Conservation (phyloP, 1,140 invertebrate genomes). For the Nebria ingens region DNA sequence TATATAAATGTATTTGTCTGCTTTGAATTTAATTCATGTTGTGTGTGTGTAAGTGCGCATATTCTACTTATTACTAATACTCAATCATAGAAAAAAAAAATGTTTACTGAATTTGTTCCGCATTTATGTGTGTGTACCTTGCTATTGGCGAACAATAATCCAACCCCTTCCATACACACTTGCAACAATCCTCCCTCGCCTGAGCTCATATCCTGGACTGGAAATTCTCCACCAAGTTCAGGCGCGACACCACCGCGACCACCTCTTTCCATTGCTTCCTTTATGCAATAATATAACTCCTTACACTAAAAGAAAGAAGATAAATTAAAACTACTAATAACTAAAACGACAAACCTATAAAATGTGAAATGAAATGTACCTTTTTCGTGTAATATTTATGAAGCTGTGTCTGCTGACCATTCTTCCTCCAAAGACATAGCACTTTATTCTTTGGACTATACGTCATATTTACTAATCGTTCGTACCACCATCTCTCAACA, state of each 20-base stretch:
- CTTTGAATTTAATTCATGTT: too few species aligned
- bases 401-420: constrained; percentile 82
- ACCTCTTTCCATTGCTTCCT: constrained; percentile 96
- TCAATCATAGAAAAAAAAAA: too few species aligned
- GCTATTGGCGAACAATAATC: constrained; percentile 95
- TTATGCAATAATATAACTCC: constrained; percentile 96
- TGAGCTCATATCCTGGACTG: constrained; percentile 92
- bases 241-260: constrained; percentile 69
- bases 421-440: constrained; percentile 88
- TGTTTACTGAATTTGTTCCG: too few species aligned
- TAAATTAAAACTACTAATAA: neutral
- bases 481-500: constrained; percentile 98
- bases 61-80: too few species aligned
- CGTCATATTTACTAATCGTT: constrained; percentile 97
- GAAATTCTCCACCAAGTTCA: constrained; percentile 97
- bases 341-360: neutral
- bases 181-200: constrained; percentile 95
- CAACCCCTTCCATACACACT: constrained; percentile 98
- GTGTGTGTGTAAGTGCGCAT: too few species aligned
- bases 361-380: constrained; percentile 42
- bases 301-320: constrained; percentile 72
- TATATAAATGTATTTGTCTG: constrained; percentile 9
- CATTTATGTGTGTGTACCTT: constrained; percentile 79
- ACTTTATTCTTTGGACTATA: constrained; percentile 98
- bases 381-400: constrained; percentile 99